Conservation (phyloP, 2,113 vertebrate genomes). For the Heloderma charlesbogerti region DNA sequence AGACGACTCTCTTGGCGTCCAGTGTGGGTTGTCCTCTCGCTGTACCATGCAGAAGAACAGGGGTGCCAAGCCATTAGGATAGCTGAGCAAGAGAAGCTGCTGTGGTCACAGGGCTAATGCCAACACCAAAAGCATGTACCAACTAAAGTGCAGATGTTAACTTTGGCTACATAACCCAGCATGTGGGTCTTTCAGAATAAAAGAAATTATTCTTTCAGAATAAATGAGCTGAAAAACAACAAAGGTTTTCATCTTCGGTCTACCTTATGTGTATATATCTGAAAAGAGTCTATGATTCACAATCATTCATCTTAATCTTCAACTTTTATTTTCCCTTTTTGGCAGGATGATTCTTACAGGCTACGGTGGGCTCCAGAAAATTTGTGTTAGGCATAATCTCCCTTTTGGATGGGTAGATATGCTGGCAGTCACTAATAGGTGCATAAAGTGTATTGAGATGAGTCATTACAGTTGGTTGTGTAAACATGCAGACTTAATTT, state of each 20-base stretch:
- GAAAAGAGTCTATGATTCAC: constrained; percentile 53
- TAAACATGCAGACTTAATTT: constrained; percentile 33
- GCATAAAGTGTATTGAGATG: not conserved
- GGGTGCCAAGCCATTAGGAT: constrained; percentile 78
- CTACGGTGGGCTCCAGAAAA: constrained; percentile 10
- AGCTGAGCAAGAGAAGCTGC: constrained; percentile 69
- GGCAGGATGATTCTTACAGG: not conserved
- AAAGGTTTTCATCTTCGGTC: constrained; percentile 64
- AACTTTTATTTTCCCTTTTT: constrained; percentile 9
- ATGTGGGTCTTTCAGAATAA: constrained; percentile 72
- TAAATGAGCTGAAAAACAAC: constrained; percentile 73
- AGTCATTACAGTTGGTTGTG: not conserved
- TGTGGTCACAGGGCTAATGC: constrained; percentile 77
- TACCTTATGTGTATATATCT: constrained; percentile 17
- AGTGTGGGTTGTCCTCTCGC: constrained; percentile 69
- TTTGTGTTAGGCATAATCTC: not conserved
- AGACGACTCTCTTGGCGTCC: constrained; percentile 63
- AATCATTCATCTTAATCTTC: constrained; percentile 34
- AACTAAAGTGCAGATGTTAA: constrained; percentile 76
- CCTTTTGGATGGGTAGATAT: constrained; percentile 15
- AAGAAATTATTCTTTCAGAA: constrained; percentile 72
- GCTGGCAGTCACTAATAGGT: not conserved
- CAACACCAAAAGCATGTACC: constrained; percentile 72
- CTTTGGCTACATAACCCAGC: constrained; percentile 63
- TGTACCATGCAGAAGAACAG: constrained; percentile 66